Evolutionary conservation across 2,797 vertebrate genomes (phyloP).

Genomic region (Gambelia wislizenii): DNA sequence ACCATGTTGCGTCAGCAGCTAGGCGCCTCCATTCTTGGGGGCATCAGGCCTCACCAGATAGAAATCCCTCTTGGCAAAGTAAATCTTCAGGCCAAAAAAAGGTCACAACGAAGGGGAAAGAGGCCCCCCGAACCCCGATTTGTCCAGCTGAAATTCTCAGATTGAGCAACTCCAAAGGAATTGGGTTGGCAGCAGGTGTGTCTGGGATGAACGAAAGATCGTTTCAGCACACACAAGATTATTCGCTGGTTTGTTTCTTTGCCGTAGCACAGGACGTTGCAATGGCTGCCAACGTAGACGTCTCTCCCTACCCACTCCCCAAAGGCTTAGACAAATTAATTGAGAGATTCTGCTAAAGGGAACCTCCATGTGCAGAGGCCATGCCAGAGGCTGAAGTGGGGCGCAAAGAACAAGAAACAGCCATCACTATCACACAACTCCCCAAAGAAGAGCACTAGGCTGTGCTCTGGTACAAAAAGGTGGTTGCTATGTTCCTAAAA

Average conservation of each 20-base stretch:
- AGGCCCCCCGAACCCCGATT: background rate
- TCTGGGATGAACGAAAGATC: no score
- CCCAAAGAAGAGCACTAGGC: background rate
- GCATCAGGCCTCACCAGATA: accelerated
- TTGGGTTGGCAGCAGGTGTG: background rate
- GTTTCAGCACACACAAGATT: background rate
- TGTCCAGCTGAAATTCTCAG: background rate
- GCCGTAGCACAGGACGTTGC: background rate
- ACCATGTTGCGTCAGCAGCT: background rate
- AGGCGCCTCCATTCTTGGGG: background rate
- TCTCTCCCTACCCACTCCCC: no score
- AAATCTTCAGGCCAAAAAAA: background rate
- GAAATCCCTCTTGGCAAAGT: background rate
- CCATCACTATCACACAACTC: background rate
- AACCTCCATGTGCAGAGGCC: background rate
- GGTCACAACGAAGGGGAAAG: no score
- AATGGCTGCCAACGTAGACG: background rate
- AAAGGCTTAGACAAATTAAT: background rate
- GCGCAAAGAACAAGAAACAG: background rate
- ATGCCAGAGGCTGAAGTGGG: background rate
- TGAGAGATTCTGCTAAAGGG: background rate
- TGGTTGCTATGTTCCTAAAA: background rate
- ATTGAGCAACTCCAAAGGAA: background rate
- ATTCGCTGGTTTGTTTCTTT: background rate
- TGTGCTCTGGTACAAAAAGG: background rate